These are phyloP conservation scores for Siphlonurus alternatus DNA, from an alignment of 2,888 invertebrate species.

Conservation along the genomic window DNA sequence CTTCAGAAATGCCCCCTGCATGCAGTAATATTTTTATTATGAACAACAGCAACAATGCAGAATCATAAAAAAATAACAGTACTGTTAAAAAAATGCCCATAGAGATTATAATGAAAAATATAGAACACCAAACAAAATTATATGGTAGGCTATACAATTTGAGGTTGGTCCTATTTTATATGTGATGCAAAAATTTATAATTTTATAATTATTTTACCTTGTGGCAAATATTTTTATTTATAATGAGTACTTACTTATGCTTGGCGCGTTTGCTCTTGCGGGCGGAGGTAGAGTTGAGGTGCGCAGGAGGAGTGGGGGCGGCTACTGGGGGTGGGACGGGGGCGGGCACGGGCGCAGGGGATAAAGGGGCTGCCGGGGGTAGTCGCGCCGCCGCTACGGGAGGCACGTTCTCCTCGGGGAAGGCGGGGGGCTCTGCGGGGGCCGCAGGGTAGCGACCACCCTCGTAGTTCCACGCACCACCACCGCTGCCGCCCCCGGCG, in stretches of 20 bases:
- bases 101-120: too few species aligned
- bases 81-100: too few species aligned
- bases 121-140: too few species aligned
- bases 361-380: slow-evolving; percentile 29
- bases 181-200: too few species aligned
- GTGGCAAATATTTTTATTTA: too few species aligned
- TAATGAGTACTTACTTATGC: not conserved
- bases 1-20: too few species aligned
- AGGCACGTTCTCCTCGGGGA: slow-evolving; percentile 17
- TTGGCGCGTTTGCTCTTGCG: not conserved
- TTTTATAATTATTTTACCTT: too few species aligned
- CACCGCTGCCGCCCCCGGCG: not conserved
- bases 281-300: not conserved
- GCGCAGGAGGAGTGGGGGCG: slow-evolving; percentile 32
- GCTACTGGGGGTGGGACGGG: slow-evolving; percentile 38
- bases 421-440: slow-evolving; percentile 16
- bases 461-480: slow-evolving; percentile 19
- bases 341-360: slow-evolving; percentile 38
- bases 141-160: too few species aligned
- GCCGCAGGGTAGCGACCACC: slow-evolving; percentile 15
- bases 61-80: too few species aligned
- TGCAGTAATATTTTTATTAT: too few species aligned
- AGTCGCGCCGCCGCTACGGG: slow-evolving; percentile 12
- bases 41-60: too few species aligned
- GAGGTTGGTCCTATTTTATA: too few species aligned